Evolutionary conservation across 2,888 invertebrate species (phyloP), one percentile per base, ranked within the genome.

Genomic region (Melikaiella ostensackeni): DNA sequence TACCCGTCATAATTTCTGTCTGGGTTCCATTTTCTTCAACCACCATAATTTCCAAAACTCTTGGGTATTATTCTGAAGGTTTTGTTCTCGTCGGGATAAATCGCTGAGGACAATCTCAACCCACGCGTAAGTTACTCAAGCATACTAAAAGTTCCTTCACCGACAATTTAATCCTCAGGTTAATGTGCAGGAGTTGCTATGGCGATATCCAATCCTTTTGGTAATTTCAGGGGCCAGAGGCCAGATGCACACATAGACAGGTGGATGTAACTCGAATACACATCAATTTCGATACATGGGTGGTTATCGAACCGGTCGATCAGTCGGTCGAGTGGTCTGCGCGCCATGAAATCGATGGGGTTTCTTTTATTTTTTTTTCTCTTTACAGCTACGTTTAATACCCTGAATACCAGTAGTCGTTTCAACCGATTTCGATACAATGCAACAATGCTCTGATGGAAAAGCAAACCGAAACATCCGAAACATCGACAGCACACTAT

Each of bases 291-390:
- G 42, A 66, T 27, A 64, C 46, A 66, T 74, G 35, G 74, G 59
- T 57, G 55, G 55, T 74, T 77, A 55, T 74, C 77, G 77, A 77
- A 64, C 19, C 42, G 62, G 74, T 77, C 74, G 77, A 74, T 77
- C 63, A 64, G 77, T 77, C 33, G 33, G 64, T 80, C 75, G 80
- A 79, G 80, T 75, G 75, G 78, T 81, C 74, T 75, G 78, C 62
- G 75, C 74, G 46, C 75, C 61, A 57, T 35, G 50, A 57, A 50
- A 62, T 73, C 59, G 76, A 35, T 57, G 62, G 55, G 6, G 27
- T 19, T 42, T 55, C 77, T 7, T 19, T 55, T 30, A 24, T 30
- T 59, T 59, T 64, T 74, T n/a, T 50, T 50, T 30, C 27, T 70
- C 46, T 24, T 11, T 70, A 50, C 50, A 30, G 46, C 66, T 75